Conservation (phyloP, 92 coral and sea anemone genomes). For the Bergia puertoricense region DNA sequence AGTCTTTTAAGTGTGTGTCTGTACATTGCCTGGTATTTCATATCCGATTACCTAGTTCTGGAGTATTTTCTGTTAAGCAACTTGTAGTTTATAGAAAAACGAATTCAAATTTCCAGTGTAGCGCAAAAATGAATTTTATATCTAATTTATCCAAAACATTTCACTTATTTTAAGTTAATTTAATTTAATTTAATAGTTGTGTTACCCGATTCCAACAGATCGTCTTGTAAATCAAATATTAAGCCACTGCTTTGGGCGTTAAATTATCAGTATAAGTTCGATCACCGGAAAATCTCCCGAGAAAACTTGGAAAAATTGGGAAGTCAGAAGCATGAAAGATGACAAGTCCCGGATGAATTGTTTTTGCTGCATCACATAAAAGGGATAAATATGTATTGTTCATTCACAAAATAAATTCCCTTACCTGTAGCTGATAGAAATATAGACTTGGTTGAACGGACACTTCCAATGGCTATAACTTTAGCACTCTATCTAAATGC, state of each 20-base stretch:
- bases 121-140: too few species aligned
- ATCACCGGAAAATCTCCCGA: not conserved
- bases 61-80: not conserved
- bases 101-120: too few species aligned
- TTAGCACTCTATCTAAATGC: constrained; percentile 24
- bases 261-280: not conserved
- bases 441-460: not conserved
- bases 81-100: not conserved
- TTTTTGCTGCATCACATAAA: not conserved
- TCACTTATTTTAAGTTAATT: too few species aligned
- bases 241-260: too few species aligned
- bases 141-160: too few species aligned
- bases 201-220: too few species aligned
- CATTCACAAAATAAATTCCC: not conserved
- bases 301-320: not conserved
- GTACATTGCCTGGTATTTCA: not conserved
- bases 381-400: not conserved
- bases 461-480: not conserved
- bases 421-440: not conserved
- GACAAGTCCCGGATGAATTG: too few species aligned
- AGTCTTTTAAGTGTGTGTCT: not conserved
- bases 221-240: too few species aligned
- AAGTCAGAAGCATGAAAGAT: too few species aligned
- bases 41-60: not conserved
- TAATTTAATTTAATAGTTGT: too few species aligned